Base-by-base conservation (phyloP, 2,797 vertebrate species). In the Eutrigla gurnardus region DNA sequence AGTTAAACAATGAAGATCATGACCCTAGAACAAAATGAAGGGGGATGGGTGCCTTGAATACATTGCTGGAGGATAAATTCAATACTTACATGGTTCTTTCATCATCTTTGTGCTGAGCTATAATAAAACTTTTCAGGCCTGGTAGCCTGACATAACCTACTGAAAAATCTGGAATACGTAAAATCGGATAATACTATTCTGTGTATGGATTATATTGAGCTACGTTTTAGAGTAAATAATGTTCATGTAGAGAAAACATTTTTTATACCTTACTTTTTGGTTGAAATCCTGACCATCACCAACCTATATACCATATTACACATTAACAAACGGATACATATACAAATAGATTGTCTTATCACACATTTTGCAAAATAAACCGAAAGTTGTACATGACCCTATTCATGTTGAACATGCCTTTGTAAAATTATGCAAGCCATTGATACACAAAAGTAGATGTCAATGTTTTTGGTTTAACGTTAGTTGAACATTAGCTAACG, bases 1-100 rank as follows among this genome's bases (percentile, higher is more conserved):
- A 18, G 46, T 52, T 17, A 50, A 35, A 50, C 12, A 42, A 57
- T 47, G 25, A 65, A 59, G 45, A 73, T 47, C 46, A 65, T 49
- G 5, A 50, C 36, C 53, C 2, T 35, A 25, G 10, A 40, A 55
- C 49, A 13, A 11, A 60, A 35, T 13, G 6, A 50, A 11, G 25
- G 8, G 37, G 17, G 7, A 5, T 3, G 6, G 37, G 8, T 35
- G 35, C 7, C 15, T 65, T 40, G 36, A 42, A 50, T 43, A 36
- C 6, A 45, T 46, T 8, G 2, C 11, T 43, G 7, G n/a, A 12
- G 13, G 13, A 65, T n/a, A 10, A 12, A 50, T 32, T 53, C 47
- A 33, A 33, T 14, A 49, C 18, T 46, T 14, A 43, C 39, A 39
- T 3, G 18, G 2, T 15, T 18, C 4, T 7, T 43, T 60, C 11